Evolutionary conservation across 2,113 vertebrate species (phyloP), one percentile per base, ranked within the genome.

Genomic region (Rhinichthys klamathensis): DNA sequence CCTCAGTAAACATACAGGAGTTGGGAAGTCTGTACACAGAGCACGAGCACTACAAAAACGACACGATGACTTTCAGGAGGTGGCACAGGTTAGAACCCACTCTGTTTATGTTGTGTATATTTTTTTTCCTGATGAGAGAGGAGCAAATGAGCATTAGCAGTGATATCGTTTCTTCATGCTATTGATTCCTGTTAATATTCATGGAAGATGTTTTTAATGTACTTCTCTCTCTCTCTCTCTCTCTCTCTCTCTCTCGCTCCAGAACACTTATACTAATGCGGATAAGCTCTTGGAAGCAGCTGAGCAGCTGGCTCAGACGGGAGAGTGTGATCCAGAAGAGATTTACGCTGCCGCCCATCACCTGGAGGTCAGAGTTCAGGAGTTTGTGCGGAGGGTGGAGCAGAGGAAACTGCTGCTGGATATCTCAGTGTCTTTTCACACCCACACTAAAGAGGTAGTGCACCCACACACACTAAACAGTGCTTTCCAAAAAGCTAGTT

Each of bases 1-100:
- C 91, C 95, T 99, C 84, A 99, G 97, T 93, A 99, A 99, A 91
- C 98, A 99, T 88, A 97, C 96, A 0, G 98, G 98, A 9, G 98
- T 99, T 46, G 98, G 98, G 4, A 99, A 99, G 88, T 97, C 97
- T 30, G 92, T 99, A 3, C 97, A 99, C 88, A 94, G 97, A 91
- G 98, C 98, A 3, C 94, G 98, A 0, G 98, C 98, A 0, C 94
- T 99, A 90, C 98, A 99, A 94, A 99, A 99, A 90, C 96, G 98
- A 65, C 97, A 99, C 0, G 96, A 99, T 84, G 98, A 99, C 92
- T 99, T 99, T 91, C 97, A 99, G 95, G 97, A 99, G 91, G 98
- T 99, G 3, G 98, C 97, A 35, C 97, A 99, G 97, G 98, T 99
- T 91, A 91, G 91, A 0, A 51, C 41, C 54, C 2, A 27, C 56